Evolutionary conservation across 2,888 invertebrate genomes (phyloP), one percentile per base, ranked within the genome.

Genomic region (Eucriotettix oculatus): DNA sequence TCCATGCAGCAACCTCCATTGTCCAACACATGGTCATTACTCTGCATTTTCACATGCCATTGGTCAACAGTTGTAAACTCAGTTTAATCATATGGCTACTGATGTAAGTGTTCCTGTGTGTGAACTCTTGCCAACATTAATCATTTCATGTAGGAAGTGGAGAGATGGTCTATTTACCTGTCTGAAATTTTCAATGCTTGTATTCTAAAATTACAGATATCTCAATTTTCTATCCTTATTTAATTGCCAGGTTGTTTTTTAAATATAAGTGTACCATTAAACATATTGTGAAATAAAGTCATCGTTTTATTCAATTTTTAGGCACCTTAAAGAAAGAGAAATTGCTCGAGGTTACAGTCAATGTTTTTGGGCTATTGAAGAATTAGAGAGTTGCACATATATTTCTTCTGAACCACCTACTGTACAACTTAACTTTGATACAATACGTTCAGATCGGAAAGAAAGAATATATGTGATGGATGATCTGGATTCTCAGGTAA

Each of bases 381-480:
- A 75, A 7, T 69, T 82, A 58, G 72, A 76, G 63, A 76, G 75
- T 17, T 81, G 79, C 68, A 76, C 77, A 64, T 71, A 73, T 11
- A 68, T 73, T 5, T 73, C 56, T n/a, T 57, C 48, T 40, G 56
- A 72, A 63, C 70, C 74, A 5, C 71, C 79, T 42, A 78, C 77
- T 10, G 70, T 84, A 44, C 77, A 79, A 56, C 74, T 82, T 44
- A 77, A 76, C 65, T 85, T 84, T 68, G 83, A 84, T 69, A 83
- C 84, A 0, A 71, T 80, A 16, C 75, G 79, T 64, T 75, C 75
- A 64, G 79, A 81, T 68, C 76, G 79, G 62, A 76, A 78, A 66
- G 77, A 77, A 66, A 74, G 84, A 56, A 72, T 76, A 53, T 85
- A 84, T 68, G 74, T 74, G 16, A 75, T 82, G 56, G 79, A 80